A percentile compares a stretch with the other conserved stretches of the same genome.
Evolutionary conservation across 2,888 invertebrate genomes (phyloP).

Genomic region (Torymus auratus): DNA sequence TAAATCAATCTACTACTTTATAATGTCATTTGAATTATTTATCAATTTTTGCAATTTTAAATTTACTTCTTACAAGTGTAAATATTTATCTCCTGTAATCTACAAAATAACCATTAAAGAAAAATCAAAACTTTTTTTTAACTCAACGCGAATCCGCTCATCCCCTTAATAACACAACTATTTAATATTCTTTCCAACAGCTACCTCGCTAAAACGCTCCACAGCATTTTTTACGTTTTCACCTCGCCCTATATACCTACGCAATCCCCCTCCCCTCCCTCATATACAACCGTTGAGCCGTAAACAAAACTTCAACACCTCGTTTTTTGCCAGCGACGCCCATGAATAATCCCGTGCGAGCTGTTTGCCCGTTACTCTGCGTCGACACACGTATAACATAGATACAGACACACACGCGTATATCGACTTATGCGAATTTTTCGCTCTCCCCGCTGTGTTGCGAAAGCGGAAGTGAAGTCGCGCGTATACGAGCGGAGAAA

Average conservation of each 20-base stretch:
- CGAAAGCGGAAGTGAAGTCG: background rate
- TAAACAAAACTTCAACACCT: conserved; percentile 51
- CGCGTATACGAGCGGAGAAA: background rate
- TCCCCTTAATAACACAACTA: too few relatives aligned
- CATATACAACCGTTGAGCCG: background rate
- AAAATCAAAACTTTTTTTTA: too few relatives aligned
- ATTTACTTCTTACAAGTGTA: too few relatives aligned
- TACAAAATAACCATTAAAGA: too few relatives aligned
- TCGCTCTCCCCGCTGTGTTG: background rate
- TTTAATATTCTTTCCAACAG: too few relatives aligned
- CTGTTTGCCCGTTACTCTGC: conserved; percentile 35
- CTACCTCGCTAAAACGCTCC: too few relatives aligned
- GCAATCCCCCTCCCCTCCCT: background rate
- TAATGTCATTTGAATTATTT: too few relatives aligned
- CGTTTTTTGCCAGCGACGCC: conserved; percentile 15
- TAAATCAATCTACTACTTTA: too few relatives aligned
- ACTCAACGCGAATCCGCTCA: background rate
- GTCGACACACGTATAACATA: background rate
- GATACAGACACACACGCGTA: background rate
- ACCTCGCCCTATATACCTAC: background rate
- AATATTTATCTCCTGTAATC: too few relatives aligned
- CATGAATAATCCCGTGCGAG: conserved; percentile 37
- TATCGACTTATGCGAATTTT: conserved; percentile 11
- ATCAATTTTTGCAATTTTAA: too few relatives aligned
- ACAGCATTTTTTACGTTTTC: background rate